phyloP scores from a whole-genome alignment of 1,140 invertebrate species.

The Delia radicum region DNA sequence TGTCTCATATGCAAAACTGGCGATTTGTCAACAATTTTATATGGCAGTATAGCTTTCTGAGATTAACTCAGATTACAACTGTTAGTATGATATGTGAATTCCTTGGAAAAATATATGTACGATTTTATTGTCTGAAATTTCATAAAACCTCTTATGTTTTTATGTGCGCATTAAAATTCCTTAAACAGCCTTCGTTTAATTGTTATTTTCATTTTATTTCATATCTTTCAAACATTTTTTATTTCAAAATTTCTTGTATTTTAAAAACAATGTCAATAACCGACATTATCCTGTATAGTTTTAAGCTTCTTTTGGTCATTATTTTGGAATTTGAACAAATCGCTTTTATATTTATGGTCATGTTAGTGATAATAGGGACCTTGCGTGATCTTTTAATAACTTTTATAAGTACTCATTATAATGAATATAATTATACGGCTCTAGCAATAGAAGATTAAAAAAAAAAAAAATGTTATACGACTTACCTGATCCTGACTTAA shows the following conservation, averaged over 20 bases:
- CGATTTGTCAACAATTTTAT: no score
- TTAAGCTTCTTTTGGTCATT: not conserved
- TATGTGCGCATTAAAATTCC: no score
- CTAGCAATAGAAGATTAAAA: not conserved
- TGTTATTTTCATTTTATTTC: not conserved
- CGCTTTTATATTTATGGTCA: not conserved
- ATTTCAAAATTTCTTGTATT: not conserved
- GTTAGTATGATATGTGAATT: no score
- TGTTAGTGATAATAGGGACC: not conserved
- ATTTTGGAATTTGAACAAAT: not conserved
- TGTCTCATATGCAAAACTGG: no score
- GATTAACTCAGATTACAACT: no score
- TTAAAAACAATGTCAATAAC: not conserved
- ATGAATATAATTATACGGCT: not conserved
- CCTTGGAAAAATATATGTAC: no score
- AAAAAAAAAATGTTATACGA: not conserved
- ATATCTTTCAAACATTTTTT: not conserved
- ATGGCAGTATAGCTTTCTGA: no score
- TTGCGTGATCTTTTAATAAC: not conserved
- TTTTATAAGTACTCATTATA: not conserved
- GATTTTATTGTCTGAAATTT: no score
- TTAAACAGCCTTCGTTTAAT: not conserved
- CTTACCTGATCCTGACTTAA: slow-evolving; percentile 34
- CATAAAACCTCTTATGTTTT: no score
- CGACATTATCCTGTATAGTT: no score